These are phyloP conservation scores for Yponomeuta sedellus DNA, from an alignment of 2,888 invertebrate genomes.

Conservation along the genomic window DNA sequence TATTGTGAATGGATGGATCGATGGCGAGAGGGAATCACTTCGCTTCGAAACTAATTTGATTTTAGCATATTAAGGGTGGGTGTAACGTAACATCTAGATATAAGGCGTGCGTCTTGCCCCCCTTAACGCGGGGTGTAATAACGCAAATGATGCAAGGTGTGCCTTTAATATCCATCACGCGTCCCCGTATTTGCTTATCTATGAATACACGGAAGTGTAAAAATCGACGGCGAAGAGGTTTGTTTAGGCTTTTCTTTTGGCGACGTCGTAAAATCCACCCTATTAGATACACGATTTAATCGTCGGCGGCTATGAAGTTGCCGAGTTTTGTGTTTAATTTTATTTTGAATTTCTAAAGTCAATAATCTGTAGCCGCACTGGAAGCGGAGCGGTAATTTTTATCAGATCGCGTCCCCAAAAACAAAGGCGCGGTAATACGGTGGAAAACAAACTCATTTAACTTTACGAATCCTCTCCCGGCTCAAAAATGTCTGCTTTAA, in stretches of 20 bases:
- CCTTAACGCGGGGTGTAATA: conserved; percentile 57
- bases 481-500: conserved; percentile 59
- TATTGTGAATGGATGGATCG: conserved; percentile 63
- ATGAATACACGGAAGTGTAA: conserved; percentile 74
- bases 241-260: conserved; percentile 8
- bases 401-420: conserved; percentile 58
- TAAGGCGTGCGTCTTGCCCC: conserved; percentile 66
- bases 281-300: background rate
- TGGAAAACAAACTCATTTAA: conserved; percentile 72
- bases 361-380: conserved; percentile 17
- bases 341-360: background rate
- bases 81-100: conserved; percentile 57
- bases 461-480: conserved; percentile 54
- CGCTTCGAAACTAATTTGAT: conserved; percentile 74
- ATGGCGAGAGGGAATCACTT: conserved; percentile 62
- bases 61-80: conserved; percentile 74
- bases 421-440: conserved; percentile 57
- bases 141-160: conserved; percentile 76
- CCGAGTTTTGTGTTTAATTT: background rate
- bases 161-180: conserved; percentile 76
- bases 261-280: background rate
- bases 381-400: conserved; percentile 48
- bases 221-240: conserved; percentile 62
- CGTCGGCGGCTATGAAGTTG: background rate
- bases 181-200: conserved; percentile 76